phyloP scores from a whole-genome alignment of 2,888 invertebrate genomes.

The Phragmatobia fuliginosa region DNA sequence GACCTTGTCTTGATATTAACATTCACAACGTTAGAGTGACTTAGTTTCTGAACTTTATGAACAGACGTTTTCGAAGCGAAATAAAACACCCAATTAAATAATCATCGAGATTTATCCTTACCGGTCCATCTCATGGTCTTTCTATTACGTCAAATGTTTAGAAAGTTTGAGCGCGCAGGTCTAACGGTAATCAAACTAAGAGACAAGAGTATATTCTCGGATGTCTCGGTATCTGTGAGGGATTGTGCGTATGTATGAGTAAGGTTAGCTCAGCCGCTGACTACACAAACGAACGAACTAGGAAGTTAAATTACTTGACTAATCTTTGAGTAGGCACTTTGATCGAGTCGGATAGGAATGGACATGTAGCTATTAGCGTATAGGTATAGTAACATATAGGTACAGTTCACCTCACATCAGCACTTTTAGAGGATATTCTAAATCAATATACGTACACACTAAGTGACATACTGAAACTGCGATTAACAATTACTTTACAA shows the following conservation, averaged over 20 bases:
- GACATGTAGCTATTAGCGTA: not conserved
- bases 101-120: not conserved
- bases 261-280: not conserved
- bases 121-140: conserved; percentile 50
- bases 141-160: conserved; percentile 64
- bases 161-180: conserved; percentile 71
- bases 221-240: conserved; percentile 16
- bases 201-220: conserved; percentile 49
- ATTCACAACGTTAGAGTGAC: not conserved
- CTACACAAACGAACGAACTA: conserved; percentile 1
- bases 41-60: not conserved
- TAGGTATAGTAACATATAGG: too few relatives aligned
- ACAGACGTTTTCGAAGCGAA: not conserved
- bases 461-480: too few relatives aligned
- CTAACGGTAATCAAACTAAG: conserved; percentile 76
- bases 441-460: too few relatives aligned
- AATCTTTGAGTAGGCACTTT: not conserved
- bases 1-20: not conserved
- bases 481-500: too few relatives aligned
- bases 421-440: too few relatives aligned
- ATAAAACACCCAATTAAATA: not conserved
- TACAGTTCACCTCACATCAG: too few relatives aligned
- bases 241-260: not conserved
- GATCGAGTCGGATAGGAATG: not conserved
- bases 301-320: conserved; percentile 3